Evolutionary conservation across 2,113 vertebrate genomes (phyloP), one percentile per base, ranked within the genome.

Genomic region (Aptenodytes forsteri): DNA sequence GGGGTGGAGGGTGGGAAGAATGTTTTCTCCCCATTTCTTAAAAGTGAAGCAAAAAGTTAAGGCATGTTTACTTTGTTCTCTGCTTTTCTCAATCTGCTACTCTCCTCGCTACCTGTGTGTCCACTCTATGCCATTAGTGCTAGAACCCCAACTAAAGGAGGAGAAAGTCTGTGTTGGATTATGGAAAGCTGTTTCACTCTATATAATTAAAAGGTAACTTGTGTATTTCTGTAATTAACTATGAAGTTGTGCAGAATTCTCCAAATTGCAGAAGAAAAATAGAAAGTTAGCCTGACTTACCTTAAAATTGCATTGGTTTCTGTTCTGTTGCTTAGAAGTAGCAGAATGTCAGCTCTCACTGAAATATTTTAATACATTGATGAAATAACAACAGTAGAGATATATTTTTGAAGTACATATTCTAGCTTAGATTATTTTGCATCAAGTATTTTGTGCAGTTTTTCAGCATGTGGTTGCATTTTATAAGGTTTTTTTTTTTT

Each of bases 131-230:
- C 90, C 92, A 65, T 95, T 97, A 97, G 85, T 97, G 88, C 94
- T 96, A 97, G 90, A 97, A 93, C 55, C 47, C 47, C 94, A 94
- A 52, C 96, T 96, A 94, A 97, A 95, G 95, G 90, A 96, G 82
- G 92, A 97, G 82, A 97, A 94, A 97, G 66, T 90, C 95, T 96
- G 87, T 97, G 95, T 96, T 96, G 96, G 95, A 96, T 94, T 94
- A 64, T 96, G 94, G 95, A 93, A 94, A 96, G 92, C 95, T 96
- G 95, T 93, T 97, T 92, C 94, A 94, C 95, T 96, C 95, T 97
- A 9, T 90, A 55, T 76, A 93, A 94, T 92, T 94, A 64, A 96
- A 97, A 97, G 96, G 95, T 96, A 96, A 97, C 66, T 96, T 27
- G 1, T 85, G 90, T 80, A 72, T 97, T 96, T 97, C 75, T 95